A percentile compares a stretch with the other conserved stretches of the same genome.
Conservation (phyloP, 2,113 vertebrate genomes). For the Buteo buteo region DNA sequence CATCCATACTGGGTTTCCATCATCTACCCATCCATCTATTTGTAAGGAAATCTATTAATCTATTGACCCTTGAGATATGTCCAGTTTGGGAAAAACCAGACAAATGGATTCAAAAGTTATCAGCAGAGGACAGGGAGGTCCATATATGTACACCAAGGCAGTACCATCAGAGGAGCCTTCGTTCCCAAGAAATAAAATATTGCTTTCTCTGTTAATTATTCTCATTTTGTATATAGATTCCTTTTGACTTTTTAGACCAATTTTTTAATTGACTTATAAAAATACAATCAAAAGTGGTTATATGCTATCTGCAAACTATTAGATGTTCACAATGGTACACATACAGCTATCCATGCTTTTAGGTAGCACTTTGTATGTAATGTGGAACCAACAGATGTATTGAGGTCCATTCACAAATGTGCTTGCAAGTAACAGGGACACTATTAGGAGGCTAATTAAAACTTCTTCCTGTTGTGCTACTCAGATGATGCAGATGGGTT, state of each 20-base stretch:
- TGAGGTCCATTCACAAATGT: background rate
- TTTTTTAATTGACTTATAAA: background rate
- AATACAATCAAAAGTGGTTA: background rate
- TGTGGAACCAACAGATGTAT: background rate
- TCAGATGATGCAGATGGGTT: background rate
- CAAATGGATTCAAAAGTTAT: background rate
- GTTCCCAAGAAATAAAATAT: background rate
- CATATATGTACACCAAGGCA: background rate
- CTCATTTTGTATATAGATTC: background rate
- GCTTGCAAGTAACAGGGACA: background rate
- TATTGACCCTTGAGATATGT: background rate
- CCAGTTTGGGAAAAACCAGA: background rate
- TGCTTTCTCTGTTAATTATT: background rate
- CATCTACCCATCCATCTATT: background rate
- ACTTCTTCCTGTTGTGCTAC: background rate
- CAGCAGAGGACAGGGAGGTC: background rate
- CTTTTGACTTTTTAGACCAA: background rate
- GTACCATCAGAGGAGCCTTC: background rate
- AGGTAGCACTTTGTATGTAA: background rate
- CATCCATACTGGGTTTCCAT: background rate
- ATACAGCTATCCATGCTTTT: background rate
- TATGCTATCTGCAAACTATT: background rate
- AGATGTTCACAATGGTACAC: background rate
- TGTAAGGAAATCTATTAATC: background rate
- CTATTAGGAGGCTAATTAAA: background rate